Conservation (phyloP, 2,888 invertebrate genomes). For the Nowickia ferox region DNA sequence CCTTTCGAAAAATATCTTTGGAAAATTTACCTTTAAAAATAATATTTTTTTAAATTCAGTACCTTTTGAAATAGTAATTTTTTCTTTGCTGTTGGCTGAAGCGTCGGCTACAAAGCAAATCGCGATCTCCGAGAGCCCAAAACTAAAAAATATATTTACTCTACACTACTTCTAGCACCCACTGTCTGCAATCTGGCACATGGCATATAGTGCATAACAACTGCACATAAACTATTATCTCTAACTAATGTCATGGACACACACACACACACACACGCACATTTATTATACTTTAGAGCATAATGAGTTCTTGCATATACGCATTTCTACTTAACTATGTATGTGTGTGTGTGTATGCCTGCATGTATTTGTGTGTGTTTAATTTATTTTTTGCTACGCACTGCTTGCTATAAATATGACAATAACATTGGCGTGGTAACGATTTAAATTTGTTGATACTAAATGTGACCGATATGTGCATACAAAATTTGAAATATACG, state of each 20-base stretch:
- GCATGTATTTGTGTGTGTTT: neutral
- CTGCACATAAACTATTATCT: constrained; percentile 44
- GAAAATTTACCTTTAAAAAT: neutral
- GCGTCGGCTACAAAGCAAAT: too few species aligned
- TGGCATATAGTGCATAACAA: constrained; percentile 42
- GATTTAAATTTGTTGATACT: constrained; percentile 69
- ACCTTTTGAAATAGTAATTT: too few species aligned
- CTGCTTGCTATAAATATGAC: constrained; percentile 64
- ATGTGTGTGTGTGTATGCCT: neutral
- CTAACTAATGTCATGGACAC: constrained; percentile 31
- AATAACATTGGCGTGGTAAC: constrained; percentile 65
- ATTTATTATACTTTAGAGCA: constrained; percentile 35
- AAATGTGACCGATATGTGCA: constrained; percentile 58
- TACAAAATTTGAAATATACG: constrained; percentile 18
- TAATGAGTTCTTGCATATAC: constrained; percentile 39
- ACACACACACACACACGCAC: constrained; percentile 24
- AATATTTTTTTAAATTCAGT: too few species aligned
- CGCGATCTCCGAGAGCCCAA: too few species aligned
- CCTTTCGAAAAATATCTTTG: too few species aligned
- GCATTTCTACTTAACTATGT: constrained; percentile 27
- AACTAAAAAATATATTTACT: neutral
- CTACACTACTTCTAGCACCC: neutral
- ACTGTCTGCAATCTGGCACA: constrained; percentile 11
- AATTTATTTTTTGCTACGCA: constrained; percentile 36
- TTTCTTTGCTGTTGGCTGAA: too few species aligned